These are phyloP conservation scores for Calidris pugnax DNA, from an alignment of 2,113 vertebrate species.

Conservation along the genomic window DNA sequence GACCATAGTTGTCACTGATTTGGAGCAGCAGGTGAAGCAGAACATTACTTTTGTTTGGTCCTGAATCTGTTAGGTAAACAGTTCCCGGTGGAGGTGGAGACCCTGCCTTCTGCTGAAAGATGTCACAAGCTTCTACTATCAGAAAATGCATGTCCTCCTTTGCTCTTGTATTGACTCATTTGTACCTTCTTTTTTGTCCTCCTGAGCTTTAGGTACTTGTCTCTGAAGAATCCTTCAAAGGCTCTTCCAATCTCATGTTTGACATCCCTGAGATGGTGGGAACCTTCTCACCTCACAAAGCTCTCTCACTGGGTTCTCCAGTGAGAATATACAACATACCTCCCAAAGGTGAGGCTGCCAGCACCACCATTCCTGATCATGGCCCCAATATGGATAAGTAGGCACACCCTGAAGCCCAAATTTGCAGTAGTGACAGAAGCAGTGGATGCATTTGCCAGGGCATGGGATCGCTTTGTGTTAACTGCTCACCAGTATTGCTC, in stretches of 20 bases:
- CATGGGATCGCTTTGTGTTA: background rate
- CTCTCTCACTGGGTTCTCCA: background rate
- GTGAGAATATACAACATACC: background rate
- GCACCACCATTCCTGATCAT: background rate
- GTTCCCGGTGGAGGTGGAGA: background rate
- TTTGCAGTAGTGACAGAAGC: background rate
- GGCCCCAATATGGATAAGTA: background rate
- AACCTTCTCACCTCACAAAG: background rate
- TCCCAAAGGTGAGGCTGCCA: background rate
- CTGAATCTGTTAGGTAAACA: background rate
- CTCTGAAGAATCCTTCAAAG: background rate
- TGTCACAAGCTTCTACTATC: background rate
- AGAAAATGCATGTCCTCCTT: background rate
- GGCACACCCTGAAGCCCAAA: background rate
- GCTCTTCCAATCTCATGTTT: background rate
- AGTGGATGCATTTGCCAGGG: background rate
- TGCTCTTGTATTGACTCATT: background rate
- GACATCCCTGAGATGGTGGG: background rate
- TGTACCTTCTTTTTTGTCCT: background rate
- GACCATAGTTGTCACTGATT: background rate
- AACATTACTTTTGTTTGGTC: background rate
- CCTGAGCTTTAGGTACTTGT: background rate
- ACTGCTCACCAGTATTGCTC: background rate
- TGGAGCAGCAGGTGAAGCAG: background rate
- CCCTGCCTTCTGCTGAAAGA: background rate